Evolutionary conservation across 2,888 invertebrate genomes (phyloP).

Genomic region (Meiosimyza decipiens): DNA sequence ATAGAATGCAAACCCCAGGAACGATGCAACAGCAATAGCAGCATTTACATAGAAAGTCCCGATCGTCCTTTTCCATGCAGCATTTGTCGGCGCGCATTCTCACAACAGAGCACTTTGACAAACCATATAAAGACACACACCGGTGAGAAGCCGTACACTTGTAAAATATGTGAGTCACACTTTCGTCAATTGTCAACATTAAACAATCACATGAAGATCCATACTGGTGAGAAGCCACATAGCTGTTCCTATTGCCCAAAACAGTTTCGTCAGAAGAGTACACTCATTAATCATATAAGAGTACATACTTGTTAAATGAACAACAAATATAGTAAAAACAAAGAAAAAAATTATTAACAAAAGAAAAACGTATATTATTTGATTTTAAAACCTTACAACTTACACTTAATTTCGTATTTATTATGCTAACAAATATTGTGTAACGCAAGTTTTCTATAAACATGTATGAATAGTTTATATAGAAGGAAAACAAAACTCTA

Average conservation of each 20-base stretch:
- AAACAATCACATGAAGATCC: constrained; percentile 63
- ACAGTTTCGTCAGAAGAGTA: constrained; percentile 62
- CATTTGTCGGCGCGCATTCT: constrained; percentile 59
- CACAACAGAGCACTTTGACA: constrained; percentile 62
- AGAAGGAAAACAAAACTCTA: constrained; percentile 7
- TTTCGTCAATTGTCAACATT: constrained; percentile 62
- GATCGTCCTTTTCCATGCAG: constrained; percentile 62
- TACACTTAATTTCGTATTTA: constrained; percentile 35
- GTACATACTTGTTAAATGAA: constrained; percentile 57
- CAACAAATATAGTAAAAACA: constrained; percentile 34
- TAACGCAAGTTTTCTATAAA: constrained; percentile 19
- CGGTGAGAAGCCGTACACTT: constrained; percentile 62
- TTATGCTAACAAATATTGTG: constrained; percentile 36
- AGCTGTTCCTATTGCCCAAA: constrained; percentile 64
- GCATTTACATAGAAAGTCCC: constrained; percentile 51
- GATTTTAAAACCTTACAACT: constrained; percentile 29
- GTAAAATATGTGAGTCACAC: constrained; percentile 61
- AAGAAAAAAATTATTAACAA: neutral
- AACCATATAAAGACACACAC: constrained; percentile 63
- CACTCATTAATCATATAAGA: constrained; percentile 60
- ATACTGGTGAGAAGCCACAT: constrained; percentile 62
- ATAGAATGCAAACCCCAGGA: constrained; percentile 51
- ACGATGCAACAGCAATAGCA: constrained; percentile 51
- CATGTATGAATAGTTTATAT: constrained; percentile 17
- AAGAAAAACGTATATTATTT: constrained; percentile 12